Conservation (phyloP, 1,140 invertebrate genomes). For the Caenorhabditis briggsae region DNA sequence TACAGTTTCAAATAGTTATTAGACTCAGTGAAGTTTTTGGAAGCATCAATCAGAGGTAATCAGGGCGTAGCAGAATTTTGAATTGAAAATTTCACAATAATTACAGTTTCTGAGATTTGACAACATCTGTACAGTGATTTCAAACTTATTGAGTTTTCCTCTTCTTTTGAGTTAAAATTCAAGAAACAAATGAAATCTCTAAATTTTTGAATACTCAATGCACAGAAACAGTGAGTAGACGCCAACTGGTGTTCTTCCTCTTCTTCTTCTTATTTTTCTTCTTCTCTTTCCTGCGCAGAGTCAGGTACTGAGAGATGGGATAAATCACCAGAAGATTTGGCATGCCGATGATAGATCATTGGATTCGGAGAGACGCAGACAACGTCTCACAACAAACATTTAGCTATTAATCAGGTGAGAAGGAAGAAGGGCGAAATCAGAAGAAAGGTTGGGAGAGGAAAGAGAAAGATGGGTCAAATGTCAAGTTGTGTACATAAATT, state of each 20-base stretch:
- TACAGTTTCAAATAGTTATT: neutral
- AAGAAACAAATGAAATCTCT: too few relatives aligned
- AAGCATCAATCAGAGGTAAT: too few relatives aligned
- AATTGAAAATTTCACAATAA: too few relatives aligned
- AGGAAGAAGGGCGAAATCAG: neutral
- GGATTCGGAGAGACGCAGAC: neutral
- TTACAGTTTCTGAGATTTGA: too few relatives aligned
- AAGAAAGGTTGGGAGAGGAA: neutral
- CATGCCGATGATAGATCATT: conserved; percentile 39
- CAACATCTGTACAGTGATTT: too few relatives aligned
- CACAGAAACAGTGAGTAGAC: neutral
- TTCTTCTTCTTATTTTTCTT: too few relatives aligned
- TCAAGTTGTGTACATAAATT: conserved; percentile 51
- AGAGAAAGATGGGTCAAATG: conserved; percentile 19
- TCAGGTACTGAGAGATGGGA: conserved; percentile 30
- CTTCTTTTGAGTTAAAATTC: too few relatives aligned
- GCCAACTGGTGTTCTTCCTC: conserved; percentile 21
- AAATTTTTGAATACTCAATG: neutral
- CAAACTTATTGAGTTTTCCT: too few relatives aligned
- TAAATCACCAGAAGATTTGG: conserved; percentile 35
- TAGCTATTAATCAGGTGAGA: conserved; percentile 51
- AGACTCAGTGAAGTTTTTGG: too few relatives aligned
- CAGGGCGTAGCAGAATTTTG: too few relatives aligned
- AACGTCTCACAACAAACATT: conserved; percentile 52
- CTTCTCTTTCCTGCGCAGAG: neutral